A percentile compares a stretch with the other conserved stretches of the same genome.
phyloP scores from a whole-genome alignment of 2,113 vertebrate genomes.

The Falcunculus frontatus region DNA sequence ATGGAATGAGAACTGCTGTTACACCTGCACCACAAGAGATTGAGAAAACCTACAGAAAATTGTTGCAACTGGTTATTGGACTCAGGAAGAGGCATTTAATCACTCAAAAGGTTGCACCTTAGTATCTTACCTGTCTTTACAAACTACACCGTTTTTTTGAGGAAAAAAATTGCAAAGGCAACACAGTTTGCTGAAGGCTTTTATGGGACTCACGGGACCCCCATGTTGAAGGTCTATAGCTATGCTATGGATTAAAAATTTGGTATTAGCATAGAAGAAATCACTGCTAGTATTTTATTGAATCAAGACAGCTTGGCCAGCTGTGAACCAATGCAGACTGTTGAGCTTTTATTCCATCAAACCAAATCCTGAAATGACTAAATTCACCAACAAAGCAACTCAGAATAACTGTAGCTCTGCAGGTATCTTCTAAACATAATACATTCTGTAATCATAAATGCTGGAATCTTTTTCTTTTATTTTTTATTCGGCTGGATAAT shows the following conservation, averaged over 20 bases:
- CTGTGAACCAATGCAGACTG: neutral
- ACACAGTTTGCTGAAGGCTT: neutral
- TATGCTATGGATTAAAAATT: neutral
- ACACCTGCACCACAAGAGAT: neutral
- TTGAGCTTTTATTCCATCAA: neutral
- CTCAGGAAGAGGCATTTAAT: neutral
- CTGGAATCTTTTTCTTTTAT: neutral
- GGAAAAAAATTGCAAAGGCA: neutral
- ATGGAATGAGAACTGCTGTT: neutral
- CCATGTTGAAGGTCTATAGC: neutral
- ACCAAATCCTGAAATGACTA: neutral
- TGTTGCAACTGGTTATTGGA: neutral
- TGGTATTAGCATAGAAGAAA: neutral
- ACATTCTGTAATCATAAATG: neutral
- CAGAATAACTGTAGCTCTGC: neutral
- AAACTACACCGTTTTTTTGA: neutral
- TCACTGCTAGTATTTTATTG: neutral
- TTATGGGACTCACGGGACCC: neutral
- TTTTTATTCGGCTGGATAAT: neutral
- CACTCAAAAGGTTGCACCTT: neutral
- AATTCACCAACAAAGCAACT: neutral
- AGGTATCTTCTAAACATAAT: neutral
- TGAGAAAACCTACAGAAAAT: neutral
- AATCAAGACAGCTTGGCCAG: neutral
- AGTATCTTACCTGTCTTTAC: neutral